phyloP scores from a whole-genome alignment of 2,113 vertebrate species.

The Coregonus clupeaformis region DNA sequence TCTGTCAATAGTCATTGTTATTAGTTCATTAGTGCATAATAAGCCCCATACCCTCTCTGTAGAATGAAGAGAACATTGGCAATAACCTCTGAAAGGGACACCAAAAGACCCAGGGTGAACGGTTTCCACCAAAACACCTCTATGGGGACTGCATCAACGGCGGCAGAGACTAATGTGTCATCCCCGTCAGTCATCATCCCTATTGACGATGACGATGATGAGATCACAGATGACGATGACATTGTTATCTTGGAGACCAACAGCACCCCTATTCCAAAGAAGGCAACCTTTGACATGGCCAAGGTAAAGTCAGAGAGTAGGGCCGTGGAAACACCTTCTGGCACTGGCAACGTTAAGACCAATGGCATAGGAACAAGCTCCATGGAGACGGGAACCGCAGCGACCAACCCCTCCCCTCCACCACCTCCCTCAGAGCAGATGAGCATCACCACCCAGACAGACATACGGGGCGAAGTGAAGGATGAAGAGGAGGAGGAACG shows the following conservation, averaged over 20 bases:
- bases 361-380: not conserved
- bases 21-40: too few relatives aligned
- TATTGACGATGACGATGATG: not conserved
- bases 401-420: not conserved
- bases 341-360: too few relatives aligned
- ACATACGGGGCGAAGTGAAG: too few relatives aligned
- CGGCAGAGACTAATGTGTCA: constrained; percentile 2
- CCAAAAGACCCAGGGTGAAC: constrained; percentile 41
- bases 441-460: constrained; percentile 47
- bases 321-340: too few relatives aligned
- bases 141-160: not conserved
- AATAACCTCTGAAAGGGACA: too few relatives aligned
- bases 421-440: not conserved
- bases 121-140: not conserved
- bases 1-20: too few relatives aligned
- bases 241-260: constrained; percentile 79
- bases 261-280: constrained; percentile 78
- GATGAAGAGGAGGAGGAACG: not conserved
- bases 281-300: constrained; percentile 48
- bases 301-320: constrained; percentile 71
- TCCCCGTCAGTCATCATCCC: not conserved
- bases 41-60: not conserved
- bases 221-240: constrained; percentile 56
- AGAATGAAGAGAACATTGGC: constrained; percentile 62
- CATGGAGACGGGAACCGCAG: not conserved